Conservation (phyloP, 2,888 invertebrate genomes). For the Brachylomia viminalis region DNA sequence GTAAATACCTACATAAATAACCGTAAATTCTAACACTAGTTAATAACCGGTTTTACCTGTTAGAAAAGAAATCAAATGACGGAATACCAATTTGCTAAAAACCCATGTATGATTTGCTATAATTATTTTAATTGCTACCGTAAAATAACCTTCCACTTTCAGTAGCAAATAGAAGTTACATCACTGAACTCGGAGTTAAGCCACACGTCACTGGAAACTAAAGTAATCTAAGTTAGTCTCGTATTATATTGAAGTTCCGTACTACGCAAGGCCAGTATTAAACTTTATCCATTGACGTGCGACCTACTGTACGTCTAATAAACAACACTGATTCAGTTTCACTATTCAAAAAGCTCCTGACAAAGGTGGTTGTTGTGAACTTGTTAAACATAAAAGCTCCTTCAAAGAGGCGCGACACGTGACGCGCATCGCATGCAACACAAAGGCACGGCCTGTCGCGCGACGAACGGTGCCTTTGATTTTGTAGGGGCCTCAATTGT, state of each 20-base stretch:
- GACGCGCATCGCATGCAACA: too few relatives aligned
- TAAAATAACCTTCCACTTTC: background rate
- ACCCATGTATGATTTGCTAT: conserved; percentile 6
- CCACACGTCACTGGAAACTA: background rate
- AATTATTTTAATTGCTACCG: background rate
- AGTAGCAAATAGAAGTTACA: conserved; percentile 17
- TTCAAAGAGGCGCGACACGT: too few relatives aligned
- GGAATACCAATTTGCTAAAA: conserved; percentile 8
- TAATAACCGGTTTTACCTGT: conserved; percentile 9
- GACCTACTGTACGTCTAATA: background rate
- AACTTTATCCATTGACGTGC: background rate
- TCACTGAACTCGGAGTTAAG: background rate
- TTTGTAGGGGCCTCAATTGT: too few relatives aligned
- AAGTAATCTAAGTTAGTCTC: background rate
- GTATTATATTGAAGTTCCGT: background rate
- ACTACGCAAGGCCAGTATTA: background rate
- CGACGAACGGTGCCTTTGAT: too few relatives aligned
- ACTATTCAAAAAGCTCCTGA: background rate
- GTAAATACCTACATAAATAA: conserved; percentile 7
- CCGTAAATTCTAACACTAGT: background rate
- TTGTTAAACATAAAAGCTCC: background rate
- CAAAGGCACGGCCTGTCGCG: too few relatives aligned
- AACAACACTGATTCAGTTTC: background rate
- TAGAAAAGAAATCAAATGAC: background rate
- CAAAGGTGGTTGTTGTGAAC: background rate